phyloP scores from a whole-genome alignment of 2,888 invertebrate species.

The Synergus itoensis region DNA sequence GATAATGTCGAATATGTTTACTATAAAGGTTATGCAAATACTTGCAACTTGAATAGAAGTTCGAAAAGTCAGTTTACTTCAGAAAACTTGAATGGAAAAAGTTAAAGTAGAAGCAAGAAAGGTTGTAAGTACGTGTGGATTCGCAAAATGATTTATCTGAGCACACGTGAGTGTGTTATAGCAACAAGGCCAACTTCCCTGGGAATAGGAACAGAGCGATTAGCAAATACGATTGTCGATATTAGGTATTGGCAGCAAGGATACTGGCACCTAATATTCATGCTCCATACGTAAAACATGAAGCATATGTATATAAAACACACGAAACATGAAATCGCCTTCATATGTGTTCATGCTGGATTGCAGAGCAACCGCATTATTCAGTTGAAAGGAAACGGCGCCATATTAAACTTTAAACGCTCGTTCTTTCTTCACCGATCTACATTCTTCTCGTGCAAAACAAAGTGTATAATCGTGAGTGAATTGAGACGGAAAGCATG shows the following conservation, averaged over 20 bases:
- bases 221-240: slow-evolving; percentile 26
- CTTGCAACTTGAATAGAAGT: not conserved
- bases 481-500: slow-evolving; percentile 23
- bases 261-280: not conserved
- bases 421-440: slow-evolving; percentile 45
- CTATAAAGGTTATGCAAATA: slow-evolving; percentile 23
- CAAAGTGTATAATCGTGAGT: slow-evolving; percentile 34
- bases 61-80: not conserved
- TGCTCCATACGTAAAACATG: not conserved
- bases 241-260: slow-evolving; percentile 36
- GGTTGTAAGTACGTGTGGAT: slow-evolving; percentile 11
- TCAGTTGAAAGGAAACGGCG: slow-evolving; percentile 6
- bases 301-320: not conserved
- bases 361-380: slow-evolving; percentile 20
- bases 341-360: slow-evolving; percentile 6
- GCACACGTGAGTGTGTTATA: not conserved
- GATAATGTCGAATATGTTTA: slow-evolving; percentile 24
- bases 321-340: not conserved
- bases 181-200: not conserved
- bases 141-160: slow-evolving; percentile 9
- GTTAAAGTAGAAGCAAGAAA: not conserved
- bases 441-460: slow-evolving; percentile 47
- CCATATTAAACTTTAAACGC: slow-evolving; percentile 15
- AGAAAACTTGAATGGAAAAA: no score
- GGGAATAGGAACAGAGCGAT: slow-evolving; percentile 41